Conservation (phyloP, 2,113 vertebrate species). For the Ptyas mucosa region DNA sequence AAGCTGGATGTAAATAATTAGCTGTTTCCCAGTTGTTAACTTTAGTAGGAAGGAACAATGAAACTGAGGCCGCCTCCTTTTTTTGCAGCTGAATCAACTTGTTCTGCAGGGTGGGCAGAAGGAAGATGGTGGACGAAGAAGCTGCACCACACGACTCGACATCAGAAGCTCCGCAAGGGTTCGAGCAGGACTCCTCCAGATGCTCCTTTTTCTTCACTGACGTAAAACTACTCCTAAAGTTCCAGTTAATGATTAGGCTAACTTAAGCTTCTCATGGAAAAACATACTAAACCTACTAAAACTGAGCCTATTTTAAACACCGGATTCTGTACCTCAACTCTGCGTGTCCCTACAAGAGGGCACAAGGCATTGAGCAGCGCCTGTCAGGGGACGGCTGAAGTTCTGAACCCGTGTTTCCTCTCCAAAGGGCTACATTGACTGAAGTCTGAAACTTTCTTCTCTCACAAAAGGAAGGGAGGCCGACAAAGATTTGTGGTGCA, state of each 20-base stretch:
- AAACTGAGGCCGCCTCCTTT: not conserved
- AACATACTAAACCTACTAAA: not conserved
- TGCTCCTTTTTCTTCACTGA: not conserved
- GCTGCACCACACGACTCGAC: not conserved
- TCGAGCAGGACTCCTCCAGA: not conserved
- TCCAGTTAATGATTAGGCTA: not conserved
- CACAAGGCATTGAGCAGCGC: not conserved
- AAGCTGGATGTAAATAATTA: not conserved
- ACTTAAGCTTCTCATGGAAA: not conserved
- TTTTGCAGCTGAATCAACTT: not conserved
- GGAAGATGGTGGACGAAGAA: not conserved
- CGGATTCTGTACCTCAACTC: not conserved
- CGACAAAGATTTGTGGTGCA: not conserved
- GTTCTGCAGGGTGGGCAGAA: not conserved
- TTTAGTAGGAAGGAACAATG: not conserved
- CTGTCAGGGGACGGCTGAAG: not conserved
- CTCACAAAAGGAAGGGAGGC: not conserved
- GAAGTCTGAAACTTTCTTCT: not conserved
- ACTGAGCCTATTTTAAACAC: not conserved
- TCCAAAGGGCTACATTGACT: not conserved
- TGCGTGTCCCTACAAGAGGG: not conserved
- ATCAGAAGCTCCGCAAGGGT: not conserved
- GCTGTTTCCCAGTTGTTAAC: not conserved
- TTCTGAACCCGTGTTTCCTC: not conserved
- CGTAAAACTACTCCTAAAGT: not conserved